Evolutionary conservation across 2,797 vertebrate genomes (phyloP).

Genomic region (Amblyopsis hoosieri): DNA sequence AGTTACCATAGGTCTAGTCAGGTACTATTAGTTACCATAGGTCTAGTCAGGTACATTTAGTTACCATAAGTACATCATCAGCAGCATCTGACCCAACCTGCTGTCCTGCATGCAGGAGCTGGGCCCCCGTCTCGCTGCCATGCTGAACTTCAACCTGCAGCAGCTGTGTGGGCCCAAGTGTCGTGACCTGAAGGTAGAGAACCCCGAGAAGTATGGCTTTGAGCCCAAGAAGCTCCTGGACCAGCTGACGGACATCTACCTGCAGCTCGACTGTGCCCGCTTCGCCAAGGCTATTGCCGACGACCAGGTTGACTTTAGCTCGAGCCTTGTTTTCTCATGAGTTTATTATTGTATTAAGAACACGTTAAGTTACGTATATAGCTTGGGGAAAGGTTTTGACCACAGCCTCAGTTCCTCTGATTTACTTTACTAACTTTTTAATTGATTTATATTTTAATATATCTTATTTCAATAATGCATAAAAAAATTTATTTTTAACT

Average conservation of each 20-base stretch:
- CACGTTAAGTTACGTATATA: too few species aligned
- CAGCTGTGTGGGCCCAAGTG: conserved; percentile 98
- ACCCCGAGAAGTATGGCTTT: conserved; percentile 98
- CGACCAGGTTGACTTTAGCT: conserved; percentile 86
- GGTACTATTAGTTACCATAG: too few species aligned
- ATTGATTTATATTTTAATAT: too few species aligned
- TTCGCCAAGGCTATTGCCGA: conserved; percentile 98
- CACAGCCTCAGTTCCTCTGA: too few species aligned
- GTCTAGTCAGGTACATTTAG: too few species aligned
- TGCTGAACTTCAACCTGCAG: conserved; percentile 99
- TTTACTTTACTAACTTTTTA: too few species aligned
- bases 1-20: too few species aligned
- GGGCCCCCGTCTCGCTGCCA: conserved; percentile 94
- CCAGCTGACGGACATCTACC: conserved; percentile 97
- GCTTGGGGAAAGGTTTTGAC: too few species aligned
- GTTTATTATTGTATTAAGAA: too few species aligned
- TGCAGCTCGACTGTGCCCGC: conserved; percentile 95
- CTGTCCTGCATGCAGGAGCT: conserved; percentile 81
- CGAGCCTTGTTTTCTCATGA: not conserved
- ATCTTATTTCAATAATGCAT: too few species aligned
- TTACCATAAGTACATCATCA: too few species aligned
- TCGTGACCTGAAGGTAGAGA: conserved; percentile 98
- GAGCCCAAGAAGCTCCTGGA: conserved; percentile 99
- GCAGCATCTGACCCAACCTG: not conserved
- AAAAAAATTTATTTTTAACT: too few species aligned